Evolutionary conservation across 2,113 vertebrate species (phyloP).

Genomic region (Rallus limicola): DNA sequence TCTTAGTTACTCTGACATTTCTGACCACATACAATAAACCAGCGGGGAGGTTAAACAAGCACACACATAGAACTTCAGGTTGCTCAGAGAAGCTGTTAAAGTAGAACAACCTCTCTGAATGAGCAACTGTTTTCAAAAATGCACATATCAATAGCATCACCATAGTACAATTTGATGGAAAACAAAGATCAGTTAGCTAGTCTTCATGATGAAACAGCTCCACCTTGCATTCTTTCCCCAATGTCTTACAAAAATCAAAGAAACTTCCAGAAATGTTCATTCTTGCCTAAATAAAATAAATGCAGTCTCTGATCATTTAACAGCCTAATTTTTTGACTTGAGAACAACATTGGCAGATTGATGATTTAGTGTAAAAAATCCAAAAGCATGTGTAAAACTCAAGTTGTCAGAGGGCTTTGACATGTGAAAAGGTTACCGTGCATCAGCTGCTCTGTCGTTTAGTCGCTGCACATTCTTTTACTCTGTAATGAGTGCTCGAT

Average conservation of each 20-base stretch:
- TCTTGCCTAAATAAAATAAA: background rate
- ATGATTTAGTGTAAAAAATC: constrained; percentile 26
- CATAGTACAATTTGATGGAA: background rate
- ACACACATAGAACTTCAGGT: background rate
- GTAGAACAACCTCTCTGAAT: background rate
- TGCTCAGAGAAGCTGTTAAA: background rate
- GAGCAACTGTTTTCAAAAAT: background rate
- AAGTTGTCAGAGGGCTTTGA: constrained; percentile 15
- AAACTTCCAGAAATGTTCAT: background rate
- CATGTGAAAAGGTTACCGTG: background rate
- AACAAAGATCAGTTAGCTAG: background rate
- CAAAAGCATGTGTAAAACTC: constrained; percentile 26
- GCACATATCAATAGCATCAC: background rate
- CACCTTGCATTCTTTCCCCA: background rate
- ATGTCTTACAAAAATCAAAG: background rate
- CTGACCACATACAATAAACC: background rate
- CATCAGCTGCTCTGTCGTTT: background rate
- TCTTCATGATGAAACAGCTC: background rate
- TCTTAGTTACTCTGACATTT: background rate
- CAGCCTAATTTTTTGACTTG: background rate
- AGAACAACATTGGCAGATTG: background rate
- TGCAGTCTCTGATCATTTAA: background rate
- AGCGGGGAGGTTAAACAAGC: accelerated
- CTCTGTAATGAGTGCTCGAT: background rate
- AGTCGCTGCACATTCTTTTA: background rate